Conservation (phyloP, 1,140 invertebrate genomes). For the Spodoptera frugiperda region DNA sequence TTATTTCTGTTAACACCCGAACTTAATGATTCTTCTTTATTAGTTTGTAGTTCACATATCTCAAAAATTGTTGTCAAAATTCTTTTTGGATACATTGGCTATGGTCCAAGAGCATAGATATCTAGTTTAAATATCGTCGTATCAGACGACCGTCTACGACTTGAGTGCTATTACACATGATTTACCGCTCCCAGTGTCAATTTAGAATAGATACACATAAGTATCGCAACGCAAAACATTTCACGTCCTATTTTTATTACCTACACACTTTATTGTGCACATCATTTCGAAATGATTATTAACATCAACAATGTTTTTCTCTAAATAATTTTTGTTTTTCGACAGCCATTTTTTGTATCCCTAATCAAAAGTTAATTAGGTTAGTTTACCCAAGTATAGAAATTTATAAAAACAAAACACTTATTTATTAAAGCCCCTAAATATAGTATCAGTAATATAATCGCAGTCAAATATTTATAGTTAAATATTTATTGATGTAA, state of each 20-base stretch:
- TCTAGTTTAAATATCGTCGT: conserved; percentile 67
- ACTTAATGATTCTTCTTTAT: conserved; percentile 19
- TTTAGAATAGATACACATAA: conserved; percentile 44
- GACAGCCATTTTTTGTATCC: no score
- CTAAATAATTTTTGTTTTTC: no score
- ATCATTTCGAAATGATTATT: conserved; percentile 1
- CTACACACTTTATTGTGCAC: background rate
- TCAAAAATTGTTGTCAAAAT: conserved; percentile 56
- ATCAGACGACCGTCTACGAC: conserved; percentile 65
- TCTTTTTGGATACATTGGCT: conserved; percentile 73
- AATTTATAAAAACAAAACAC: no score
- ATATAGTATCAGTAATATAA: no score
- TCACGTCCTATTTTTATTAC: conserved; percentile 39
- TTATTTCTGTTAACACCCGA: conserved; percentile 3
- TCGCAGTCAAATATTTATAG: no score
- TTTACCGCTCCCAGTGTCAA: conserved; percentile 65
- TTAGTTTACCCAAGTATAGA: no score
- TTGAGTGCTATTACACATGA: conserved; percentile 65
- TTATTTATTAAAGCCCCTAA: no score
- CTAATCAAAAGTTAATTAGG: no score
- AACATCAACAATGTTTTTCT: no score
- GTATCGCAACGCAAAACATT: conserved; percentile 33
- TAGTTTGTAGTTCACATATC: conserved; percentile 26
- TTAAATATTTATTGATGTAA: no score
- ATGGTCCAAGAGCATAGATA: conserved; percentile 66